phyloP scores from a whole-genome alignment of 2,113 vertebrate species.

The Coregonus clupeaformis region DNA sequence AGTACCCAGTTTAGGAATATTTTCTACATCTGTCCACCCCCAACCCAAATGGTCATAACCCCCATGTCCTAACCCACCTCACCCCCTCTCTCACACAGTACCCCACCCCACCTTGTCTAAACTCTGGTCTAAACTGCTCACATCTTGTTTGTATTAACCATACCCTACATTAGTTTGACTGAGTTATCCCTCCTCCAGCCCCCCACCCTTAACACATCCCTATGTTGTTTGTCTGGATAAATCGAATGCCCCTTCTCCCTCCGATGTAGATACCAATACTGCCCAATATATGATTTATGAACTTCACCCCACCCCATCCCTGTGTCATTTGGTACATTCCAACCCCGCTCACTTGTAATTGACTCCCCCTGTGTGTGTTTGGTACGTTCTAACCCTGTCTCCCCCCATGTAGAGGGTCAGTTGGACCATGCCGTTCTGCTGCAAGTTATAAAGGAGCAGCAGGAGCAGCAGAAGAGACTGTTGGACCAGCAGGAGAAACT shows the following conservation, averaged over 20 bases:
- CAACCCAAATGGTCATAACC: not conserved
- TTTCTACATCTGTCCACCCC: not conserved
- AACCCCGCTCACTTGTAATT: not conserved
- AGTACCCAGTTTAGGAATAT: not conserved
- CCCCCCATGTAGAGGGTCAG: conserved; percentile 77
- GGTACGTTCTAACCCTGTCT: not conserved
- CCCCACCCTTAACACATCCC: not conserved
- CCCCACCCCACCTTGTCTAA: too few species aligned
- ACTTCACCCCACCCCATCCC: not conserved
- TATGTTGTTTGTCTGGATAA: not conserved
- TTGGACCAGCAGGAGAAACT: conserved; percentile 96
- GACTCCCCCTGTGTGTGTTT: not conserved
- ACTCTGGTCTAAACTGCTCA: not conserved
- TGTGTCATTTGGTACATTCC: not conserved
- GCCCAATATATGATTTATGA: not conserved
- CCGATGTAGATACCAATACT: too few species aligned
- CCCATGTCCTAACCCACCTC: not conserved
- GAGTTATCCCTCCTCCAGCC: not conserved
- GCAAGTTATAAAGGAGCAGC: conserved; percentile 95
- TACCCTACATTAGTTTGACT: not conserved
- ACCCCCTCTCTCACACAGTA: not conserved
- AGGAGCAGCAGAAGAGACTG: conserved; percentile 93
- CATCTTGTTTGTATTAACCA: not conserved
- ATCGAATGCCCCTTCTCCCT: too few species aligned
- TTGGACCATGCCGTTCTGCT: conserved; percentile 88